Conservation (phyloP, 2,113 vertebrate genomes). For the Orthochromis indermauri region DNA sequence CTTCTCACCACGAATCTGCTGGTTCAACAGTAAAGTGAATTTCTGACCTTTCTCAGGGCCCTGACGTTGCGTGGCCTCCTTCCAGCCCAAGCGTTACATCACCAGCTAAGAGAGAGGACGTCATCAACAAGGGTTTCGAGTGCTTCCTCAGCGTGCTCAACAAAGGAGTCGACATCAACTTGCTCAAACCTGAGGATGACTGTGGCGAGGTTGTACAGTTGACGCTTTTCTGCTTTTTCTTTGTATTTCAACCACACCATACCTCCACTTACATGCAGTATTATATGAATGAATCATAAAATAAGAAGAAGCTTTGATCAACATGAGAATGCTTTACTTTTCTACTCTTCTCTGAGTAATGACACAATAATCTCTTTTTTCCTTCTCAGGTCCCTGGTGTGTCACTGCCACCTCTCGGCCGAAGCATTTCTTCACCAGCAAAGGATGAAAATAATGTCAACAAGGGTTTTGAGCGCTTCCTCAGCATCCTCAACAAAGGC, state of each 20-base stretch:
- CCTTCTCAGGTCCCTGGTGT: neutral
- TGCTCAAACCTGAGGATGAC: neutral
- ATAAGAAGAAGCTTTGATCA: neutral
- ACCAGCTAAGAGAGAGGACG: neutral
- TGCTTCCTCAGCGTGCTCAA: slow-evolving; percentile 59
- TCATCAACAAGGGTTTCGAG: slow-evolving; percentile 23
- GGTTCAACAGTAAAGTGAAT: neutral
- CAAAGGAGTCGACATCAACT: slow-evolving; percentile 42
- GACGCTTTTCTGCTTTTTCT: neutral
- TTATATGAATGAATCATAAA: neutral
- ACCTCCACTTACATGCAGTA: neutral
- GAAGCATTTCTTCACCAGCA: neutral
- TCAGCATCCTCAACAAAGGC: slow-evolving; percentile 59
- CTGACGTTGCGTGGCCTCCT: neutral
- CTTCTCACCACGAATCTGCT: neutral
- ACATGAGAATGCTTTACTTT: neutral
- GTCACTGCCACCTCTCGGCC: neutral
- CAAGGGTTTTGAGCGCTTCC: slow-evolving; percentile 54
- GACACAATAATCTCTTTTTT: neutral
- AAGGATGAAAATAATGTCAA: neutral
- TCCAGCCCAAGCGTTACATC: neutral
- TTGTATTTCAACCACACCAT: neutral
- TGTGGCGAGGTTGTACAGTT: neutral
- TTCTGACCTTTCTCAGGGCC: neutral
- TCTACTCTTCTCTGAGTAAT: neutral